Base-by-base conservation (phyloP, 2,113 vertebrate species). In the Pagrus major region DNA sequence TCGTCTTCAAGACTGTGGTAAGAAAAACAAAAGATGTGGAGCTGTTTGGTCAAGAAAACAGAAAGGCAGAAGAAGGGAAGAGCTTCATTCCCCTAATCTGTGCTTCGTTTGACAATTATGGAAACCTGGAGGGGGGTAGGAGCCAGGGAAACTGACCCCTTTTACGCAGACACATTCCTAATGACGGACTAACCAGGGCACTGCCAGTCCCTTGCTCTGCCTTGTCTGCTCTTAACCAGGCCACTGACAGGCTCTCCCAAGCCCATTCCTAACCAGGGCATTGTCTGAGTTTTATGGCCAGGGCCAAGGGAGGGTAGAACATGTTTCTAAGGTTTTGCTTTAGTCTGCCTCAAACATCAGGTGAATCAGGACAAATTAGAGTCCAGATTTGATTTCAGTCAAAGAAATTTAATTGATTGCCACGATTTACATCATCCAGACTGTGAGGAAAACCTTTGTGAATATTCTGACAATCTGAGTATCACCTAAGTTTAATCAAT, bases 81-180 rank as follows among this genome's bases (percentile, higher is more conserved):
- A 65, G 54, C 80, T 89, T 86, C 27, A 70, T 69, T 79, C 46
- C 63, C 44, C 23, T 58, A 63, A 67, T 75, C 75, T 77, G 44
- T 64, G 67, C 27, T 59, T 65, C 69, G 71, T 81, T 80, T 54
- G 79, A 88, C 77, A 86, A 79, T 87, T 81, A 76, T 51, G 59
- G 46, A 84, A 84, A 69, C 68, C 72, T 71, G 72, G 51, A 64
- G 69, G 78, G 39, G 81, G 71, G 69, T 54, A 31, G 63, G 59
- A 75, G 63, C 68, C 71, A 71, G 73, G n/a, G 61, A 80, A 86
- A 82, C 71, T 70, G 76, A 78, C 73, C 85, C 71, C 39, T 76
- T 87, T 85, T 76, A 66, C 69, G 54, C 39, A 80, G 64, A 82
- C 67, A 46, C 77, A 82, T 83, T 88, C 72, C 76, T 85, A 33